A percentile compares a stretch with the other conserved stretches of the same genome.
Evolutionary conservation across 2,888 invertebrate species (phyloP).

Genomic region (Tiliacea citrago): DNA sequence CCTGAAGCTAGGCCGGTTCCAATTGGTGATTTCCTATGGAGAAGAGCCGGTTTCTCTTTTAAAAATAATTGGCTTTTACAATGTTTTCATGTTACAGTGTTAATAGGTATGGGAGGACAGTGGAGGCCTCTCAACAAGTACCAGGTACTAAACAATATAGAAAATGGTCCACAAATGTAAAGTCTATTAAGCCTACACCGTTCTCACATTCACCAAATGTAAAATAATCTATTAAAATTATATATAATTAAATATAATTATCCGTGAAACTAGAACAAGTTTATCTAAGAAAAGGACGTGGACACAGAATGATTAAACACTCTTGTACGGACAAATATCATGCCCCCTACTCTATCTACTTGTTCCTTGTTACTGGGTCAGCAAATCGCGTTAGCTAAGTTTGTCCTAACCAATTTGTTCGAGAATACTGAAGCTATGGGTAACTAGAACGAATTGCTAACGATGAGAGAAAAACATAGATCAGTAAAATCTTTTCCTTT

Average conservation of each 20-base stretch:
- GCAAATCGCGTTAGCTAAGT: constrained; percentile 16
- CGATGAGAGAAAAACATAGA: neutral
- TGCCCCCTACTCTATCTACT: constrained; percentile 41
- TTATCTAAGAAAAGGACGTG: neutral
- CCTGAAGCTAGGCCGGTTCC: neutral
- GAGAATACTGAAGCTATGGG: neutral
- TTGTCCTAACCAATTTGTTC: constrained; percentile 18
- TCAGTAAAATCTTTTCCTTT: neutral
- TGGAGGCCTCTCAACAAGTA: no score
- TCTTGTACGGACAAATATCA: constrained; percentile 17
- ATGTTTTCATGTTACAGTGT: no score
- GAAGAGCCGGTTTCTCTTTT: neutral
- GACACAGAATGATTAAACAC: constrained; percentile 36
- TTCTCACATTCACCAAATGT: no score
- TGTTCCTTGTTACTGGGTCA: constrained; percentile 33
- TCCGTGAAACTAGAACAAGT: neutral
- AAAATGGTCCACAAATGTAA: no score
- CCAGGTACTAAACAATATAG: no score
- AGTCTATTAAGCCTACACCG: no score
- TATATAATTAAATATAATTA: no score
- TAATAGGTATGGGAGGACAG: no score
- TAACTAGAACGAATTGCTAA: neutral
- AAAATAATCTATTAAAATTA: no score
- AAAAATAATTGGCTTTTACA: no score
- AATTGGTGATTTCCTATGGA: neutral